Conservation (phyloP, 2,797 vertebrate genomes). For the Eulemur mongoz region DNA sequence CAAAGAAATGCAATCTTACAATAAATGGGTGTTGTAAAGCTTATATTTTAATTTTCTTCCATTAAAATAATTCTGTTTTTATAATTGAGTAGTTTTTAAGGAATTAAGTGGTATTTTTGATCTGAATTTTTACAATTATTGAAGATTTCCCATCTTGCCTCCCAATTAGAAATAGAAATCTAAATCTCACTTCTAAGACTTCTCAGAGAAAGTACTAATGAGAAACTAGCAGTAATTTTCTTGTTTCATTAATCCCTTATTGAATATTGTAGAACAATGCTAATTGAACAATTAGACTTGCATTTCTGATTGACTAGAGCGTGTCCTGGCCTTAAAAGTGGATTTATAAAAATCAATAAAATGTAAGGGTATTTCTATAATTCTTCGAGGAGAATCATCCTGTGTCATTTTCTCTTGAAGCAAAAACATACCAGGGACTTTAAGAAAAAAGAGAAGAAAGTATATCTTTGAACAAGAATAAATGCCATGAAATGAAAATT, state of each 20-base stretch:
- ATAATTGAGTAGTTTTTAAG: conserved; percentile 2
- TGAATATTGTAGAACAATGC: not conserved
- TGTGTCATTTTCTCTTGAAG: conserved; percentile 38
- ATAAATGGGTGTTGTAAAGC: not conserved
- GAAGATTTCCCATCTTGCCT: not conserved
- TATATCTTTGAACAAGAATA: not conserved
- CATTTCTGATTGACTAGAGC: not conserved
- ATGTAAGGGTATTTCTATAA: not conserved
- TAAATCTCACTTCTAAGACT: conserved; percentile 23
- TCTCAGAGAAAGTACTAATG: not conserved
- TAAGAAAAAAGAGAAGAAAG: not conserved
- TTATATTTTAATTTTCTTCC: conserved; percentile 22
- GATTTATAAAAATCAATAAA: conserved; percentile 32
- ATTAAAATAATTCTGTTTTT: conserved; percentile 6
- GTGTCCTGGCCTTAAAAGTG: not conserved
- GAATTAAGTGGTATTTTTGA: not conserved
- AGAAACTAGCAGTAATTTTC: not conserved
- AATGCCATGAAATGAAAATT: not conserved
- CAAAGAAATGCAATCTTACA: not conserved
- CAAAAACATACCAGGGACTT: not conserved
- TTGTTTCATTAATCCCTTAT: conserved; percentile 4
- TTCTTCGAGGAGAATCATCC: not conserved
- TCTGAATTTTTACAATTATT: conserved; percentile 1
- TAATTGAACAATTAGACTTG: not conserved
- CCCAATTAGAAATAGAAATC: conserved; percentile 9